Evolutionary conservation across 2,797 vertebrate species (phyloP).

Genomic region (Urocyon cinereoargenteus): DNA sequence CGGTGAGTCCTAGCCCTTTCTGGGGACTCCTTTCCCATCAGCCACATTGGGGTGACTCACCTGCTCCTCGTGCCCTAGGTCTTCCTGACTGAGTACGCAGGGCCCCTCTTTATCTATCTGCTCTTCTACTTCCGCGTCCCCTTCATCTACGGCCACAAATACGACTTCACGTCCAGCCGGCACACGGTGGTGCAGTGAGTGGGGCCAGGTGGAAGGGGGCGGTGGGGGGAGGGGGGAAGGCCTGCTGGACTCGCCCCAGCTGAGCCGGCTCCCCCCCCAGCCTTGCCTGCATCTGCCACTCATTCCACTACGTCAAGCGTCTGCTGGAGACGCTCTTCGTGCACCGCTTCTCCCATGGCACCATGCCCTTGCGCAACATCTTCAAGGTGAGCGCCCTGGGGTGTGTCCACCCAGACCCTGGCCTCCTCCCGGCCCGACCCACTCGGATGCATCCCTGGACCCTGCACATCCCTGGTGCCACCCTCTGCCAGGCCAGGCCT

Average conservation of each 20-base stretch:
- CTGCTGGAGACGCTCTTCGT: slow-evolving; percentile 96
- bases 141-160: slow-evolving; percentile 94
- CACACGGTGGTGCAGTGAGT: slow-evolving; percentile 98
- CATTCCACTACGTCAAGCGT: slow-evolving; percentile 97
- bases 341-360: slow-evolving; percentile 97
- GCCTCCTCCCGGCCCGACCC: accelerated
- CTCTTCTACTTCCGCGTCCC: slow-evolving; percentile 97
- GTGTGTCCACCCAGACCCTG: neutral
- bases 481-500: neutral
- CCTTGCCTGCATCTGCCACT: slow-evolving; percentile 96
- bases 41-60: neutral
- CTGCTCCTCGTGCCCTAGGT: slow-evolving; percentile 87
- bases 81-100: slow-evolving; percentile 95
- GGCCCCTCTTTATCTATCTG: slow-evolving; percentile 95
- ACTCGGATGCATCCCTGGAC: accelerated
- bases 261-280: slow-evolving; percentile 83
- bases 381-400: slow-evolving; percentile 92
- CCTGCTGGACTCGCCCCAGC: neutral
- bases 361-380: slow-evolving; percentile 96
- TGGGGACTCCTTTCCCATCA: accelerated
- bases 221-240: accelerated
- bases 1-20: slow-evolving; percentile 88
- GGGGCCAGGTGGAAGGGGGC: neutral
- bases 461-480: accelerated
- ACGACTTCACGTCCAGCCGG: slow-evolving; percentile 96